phyloP scores from a whole-genome alignment of 2,888 invertebrate genomes.

The Nemapogon koenigi region DNA sequence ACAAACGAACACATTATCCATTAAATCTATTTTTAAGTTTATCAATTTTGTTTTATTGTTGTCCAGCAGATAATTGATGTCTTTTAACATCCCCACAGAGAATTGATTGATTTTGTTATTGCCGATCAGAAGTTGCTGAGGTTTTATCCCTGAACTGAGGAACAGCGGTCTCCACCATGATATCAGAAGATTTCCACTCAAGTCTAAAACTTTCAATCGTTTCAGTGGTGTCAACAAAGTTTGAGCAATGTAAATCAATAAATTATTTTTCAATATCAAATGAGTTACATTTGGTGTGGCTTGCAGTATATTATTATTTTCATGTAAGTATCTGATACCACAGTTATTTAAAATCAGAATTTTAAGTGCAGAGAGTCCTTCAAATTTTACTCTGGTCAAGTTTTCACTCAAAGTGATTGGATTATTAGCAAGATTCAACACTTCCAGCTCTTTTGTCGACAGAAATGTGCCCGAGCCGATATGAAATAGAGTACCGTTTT shows the following conservation, averaged over 20 bases:
- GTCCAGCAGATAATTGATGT: slow-evolving; percentile 51
- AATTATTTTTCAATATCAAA: slow-evolving; percentile 55
- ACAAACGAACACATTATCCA: slow-evolving; percentile 62
- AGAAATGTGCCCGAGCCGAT: slow-evolving; percentile 54
- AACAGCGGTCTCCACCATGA: slow-evolving; percentile 63
- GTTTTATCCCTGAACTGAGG: slow-evolving; percentile 38
- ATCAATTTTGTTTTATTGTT: slow-evolving; percentile 24
- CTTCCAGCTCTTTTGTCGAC: slow-evolving; percentile 40
- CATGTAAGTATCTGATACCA: slow-evolving; percentile 43
- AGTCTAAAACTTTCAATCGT: slow-evolving; percentile 46
- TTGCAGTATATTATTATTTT: slow-evolving; percentile 55
- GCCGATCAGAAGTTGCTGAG: slow-evolving; percentile 40
- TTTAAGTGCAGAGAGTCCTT: slow-evolving; percentile 53
- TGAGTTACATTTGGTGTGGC: slow-evolving; percentile 55
- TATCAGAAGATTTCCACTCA: slow-evolving; percentile 56
- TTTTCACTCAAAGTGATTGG: slow-evolving; percentile 45
- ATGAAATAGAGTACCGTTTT: slow-evolving; percentile 56
- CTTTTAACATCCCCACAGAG: slow-evolving; percentile 62
- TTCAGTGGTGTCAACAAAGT: slow-evolving; percentile 47
- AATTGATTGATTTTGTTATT: slow-evolving; percentile 64
- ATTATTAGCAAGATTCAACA: slow-evolving; percentile 63
- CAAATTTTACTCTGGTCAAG: slow-evolving; percentile 42
- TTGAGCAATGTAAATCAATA: slow-evolving; percentile 42
- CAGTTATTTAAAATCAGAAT: slow-evolving; percentile 56
- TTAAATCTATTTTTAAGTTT: slow-evolving; percentile 40